Evolutionary conservation across 1,140 invertebrate species (phyloP).

Genomic region (Vanessa tameamea): DNA sequence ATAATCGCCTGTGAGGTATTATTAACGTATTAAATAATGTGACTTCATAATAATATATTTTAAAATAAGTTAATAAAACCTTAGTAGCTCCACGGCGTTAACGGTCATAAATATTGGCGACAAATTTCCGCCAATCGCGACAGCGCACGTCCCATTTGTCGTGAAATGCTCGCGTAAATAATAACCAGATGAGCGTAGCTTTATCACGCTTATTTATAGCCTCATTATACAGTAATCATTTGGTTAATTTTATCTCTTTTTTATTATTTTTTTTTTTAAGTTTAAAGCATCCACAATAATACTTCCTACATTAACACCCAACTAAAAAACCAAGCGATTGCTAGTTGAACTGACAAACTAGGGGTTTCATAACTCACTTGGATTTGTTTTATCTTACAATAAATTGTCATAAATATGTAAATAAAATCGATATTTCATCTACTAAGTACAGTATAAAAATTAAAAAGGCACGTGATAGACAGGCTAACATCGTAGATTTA

Average conservation of each 20-base stretch:
- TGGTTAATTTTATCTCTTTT: conserved; percentile 25
- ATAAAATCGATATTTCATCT: too few species aligned
- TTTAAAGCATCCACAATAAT: not conserved
- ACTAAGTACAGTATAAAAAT: too few species aligned
- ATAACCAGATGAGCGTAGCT: conserved; percentile 62
- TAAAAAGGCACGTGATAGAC: too few species aligned
- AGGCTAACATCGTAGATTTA: too few species aligned
- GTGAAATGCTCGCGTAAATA: conserved; percentile 63
- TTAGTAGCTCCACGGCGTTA: conserved; percentile 33
- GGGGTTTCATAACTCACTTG: too few species aligned
- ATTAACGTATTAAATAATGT: not conserved
- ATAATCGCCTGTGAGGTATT: too few species aligned
- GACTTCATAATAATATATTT: conserved; percentile 2
- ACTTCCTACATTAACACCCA: too few species aligned
- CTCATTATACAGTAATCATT: conserved; percentile 57
- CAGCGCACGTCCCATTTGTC: conserved; percentile 66
- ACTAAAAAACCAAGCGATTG: too few species aligned
- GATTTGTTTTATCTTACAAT: too few species aligned
- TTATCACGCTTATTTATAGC: conserved; percentile 74
- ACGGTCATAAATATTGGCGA: conserved; percentile 65
- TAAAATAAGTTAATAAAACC: not conserved
- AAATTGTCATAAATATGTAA: too few species aligned
- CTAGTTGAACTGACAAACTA: too few species aligned
- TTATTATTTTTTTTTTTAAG: conserved; percentile 9
- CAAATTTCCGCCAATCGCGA: conserved; percentile 72